A percentile compares a stretch with the other conserved stretches of the same genome.
Conservation (phyloP, 2,797 vertebrate genomes). For the Pachyuromys duprasi region DNA sequence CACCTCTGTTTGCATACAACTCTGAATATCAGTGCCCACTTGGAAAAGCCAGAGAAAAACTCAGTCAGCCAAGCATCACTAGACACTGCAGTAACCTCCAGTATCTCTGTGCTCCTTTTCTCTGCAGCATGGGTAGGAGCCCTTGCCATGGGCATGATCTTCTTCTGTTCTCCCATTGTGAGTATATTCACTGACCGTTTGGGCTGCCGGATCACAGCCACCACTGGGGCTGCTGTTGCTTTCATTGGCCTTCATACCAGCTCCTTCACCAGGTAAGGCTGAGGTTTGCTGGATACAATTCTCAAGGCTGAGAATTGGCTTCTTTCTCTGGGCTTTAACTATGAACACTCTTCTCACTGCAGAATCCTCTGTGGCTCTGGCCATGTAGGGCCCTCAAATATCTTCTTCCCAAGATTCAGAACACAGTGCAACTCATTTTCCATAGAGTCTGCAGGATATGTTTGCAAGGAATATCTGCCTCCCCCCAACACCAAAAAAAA, state of each 20-base stretch:
- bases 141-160: conserved; percentile 99
- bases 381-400: background rate
- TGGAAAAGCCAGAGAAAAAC: conserved; percentile 29
- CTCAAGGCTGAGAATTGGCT: conserved; percentile 18
- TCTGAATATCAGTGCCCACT: background rate
- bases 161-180: conserved; percentile 98
- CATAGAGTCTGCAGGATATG: background rate
- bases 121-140: conserved; percentile 96
- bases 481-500: too few species aligned
- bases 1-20: conserved; percentile 32
- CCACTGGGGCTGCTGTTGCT: conserved; percentile 93
- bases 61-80: background rate
- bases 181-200: conserved; percentile 99
- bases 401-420: conserved; percentile 15
- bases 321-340: conserved; percentile 26
- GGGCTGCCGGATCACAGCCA: conserved; percentile 96
- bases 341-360: conserved; percentile 20
- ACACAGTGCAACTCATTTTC: conserved; percentile 22
- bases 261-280: conserved; percentile 96
- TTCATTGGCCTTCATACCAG: conserved; percentile 96
- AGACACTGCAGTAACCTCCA: conserved; percentile 50
- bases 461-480: background rate
- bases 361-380: background rate
- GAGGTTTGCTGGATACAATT: background rate
- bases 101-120: conserved; percentile 70